A percentile compares a stretch with the other conserved stretches of the same genome.
Conservation (phyloP, 2,797 vertebrate species). For the Xerus rutilus region DNA sequence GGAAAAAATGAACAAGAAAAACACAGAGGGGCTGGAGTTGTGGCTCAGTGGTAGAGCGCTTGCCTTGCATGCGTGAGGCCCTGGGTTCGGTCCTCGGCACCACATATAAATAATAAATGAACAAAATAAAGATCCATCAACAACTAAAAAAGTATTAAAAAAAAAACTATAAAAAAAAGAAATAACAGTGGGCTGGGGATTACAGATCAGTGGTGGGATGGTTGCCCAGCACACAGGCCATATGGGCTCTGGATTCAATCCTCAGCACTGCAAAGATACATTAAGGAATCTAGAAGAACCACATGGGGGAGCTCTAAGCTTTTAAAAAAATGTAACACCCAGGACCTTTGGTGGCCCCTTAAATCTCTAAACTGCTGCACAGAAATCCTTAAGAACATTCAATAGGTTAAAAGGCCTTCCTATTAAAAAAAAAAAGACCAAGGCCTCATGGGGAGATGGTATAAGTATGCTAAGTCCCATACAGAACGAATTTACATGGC, state of each 20-base stretch:
- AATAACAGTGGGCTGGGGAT: too few relatives aligned
- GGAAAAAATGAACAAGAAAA: neutral
- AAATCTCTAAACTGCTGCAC: neutral
- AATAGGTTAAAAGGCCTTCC: conserved; percentile 39
- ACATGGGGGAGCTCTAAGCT: neutral
- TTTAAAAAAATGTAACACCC: neutral
- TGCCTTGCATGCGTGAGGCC: too few relatives aligned
- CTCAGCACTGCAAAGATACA: neutral
- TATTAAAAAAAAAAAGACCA: conserved; percentile 41
- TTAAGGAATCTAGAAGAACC: neutral
- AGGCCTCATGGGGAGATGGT: neutral
- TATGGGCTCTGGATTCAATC: neutral
- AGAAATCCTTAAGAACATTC: neutral
- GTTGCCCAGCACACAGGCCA: too few relatives aligned
- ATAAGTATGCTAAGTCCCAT: neutral
- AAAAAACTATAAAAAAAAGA: too few relatives aligned
- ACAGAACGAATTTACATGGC: neutral
- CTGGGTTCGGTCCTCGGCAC: too few relatives aligned
- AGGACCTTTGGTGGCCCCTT: neutral
- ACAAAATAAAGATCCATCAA: too few relatives aligned
- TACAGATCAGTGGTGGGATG: too few relatives aligned
- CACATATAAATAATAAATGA: too few relatives aligned
- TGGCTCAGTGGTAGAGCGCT: too few relatives aligned
- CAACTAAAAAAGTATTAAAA: too few relatives aligned
- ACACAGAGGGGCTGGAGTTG: neutral